Percentiles rank a stretch among this genome's conserved stretches.
Evolutionary conservation across 1,140 invertebrate genomes (phyloP).

Genomic region (Calosoma granatense): DNA sequence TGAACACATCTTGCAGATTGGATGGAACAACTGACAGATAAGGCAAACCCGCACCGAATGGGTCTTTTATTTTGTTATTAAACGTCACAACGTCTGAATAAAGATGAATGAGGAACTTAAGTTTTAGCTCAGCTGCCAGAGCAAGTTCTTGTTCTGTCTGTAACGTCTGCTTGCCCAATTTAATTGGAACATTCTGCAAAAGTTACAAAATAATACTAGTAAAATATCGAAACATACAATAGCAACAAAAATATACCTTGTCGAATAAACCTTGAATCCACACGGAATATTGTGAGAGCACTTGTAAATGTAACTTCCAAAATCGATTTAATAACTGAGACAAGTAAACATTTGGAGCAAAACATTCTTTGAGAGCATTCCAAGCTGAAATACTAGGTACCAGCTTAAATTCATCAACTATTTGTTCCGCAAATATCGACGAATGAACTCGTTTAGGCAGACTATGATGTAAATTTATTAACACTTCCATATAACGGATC

Average conservation of each 20-base stretch:
- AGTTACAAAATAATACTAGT: conserved; percentile 14
- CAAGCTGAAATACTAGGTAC: conserved; percentile 42
- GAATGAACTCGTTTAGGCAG: conserved; percentile 12
- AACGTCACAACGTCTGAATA: background rate
- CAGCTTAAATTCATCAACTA: conserved; percentile 37
- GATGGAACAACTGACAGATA: conserved; percentile 18
- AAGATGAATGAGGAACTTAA: background rate
- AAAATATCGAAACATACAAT: background rate
- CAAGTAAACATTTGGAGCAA: conserved; percentile 64
- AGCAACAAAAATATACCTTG: conserved; percentile 23
- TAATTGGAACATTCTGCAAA: conserved; percentile 24
- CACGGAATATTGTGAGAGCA: conserved; percentile 61
- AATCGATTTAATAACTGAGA: conserved; percentile 66
- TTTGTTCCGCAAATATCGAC: conserved; percentile 2
- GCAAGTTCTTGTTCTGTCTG: conserved; percentile 16
- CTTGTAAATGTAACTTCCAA: conserved; percentile 78
- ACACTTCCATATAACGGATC: conserved; percentile 82
- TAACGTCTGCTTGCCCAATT: conserved; percentile 22
- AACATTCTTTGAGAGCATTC: conserved; percentile 54
- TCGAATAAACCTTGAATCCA: conserved; percentile 49
- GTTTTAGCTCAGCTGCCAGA: background rate
- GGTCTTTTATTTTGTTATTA: background rate
- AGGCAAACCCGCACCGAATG: conserved; percentile 28
- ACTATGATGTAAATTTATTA: conserved; percentile 41
- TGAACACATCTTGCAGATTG: conserved; percentile 36